Evolutionary conservation across 2,113 vertebrate genomes (phyloP).

Genomic region (Silurus glanis): DNA sequence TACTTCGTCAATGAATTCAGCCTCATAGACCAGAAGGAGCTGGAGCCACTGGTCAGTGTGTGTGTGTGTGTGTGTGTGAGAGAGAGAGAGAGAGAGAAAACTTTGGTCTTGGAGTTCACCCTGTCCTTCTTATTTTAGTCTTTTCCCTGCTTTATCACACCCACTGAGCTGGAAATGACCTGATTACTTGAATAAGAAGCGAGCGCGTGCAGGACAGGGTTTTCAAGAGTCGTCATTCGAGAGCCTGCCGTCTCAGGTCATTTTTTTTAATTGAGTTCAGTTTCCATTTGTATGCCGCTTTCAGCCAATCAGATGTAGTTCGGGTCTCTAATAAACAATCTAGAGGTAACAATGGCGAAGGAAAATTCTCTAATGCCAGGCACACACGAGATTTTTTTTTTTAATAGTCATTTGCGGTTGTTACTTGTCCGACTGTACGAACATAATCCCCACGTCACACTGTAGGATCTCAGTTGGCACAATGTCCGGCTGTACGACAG

Average conservation of each 20-base stretch:
- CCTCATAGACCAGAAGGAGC: conserved; percentile 97
- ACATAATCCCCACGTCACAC: no score
- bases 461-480: no score
- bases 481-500: no score
- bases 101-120: background rate
- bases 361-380: background rate
- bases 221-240: background rate
- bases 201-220: no score
- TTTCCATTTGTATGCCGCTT: background rate
- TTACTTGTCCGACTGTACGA: no score
- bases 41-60: conserved; percentile 92
- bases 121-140: background rate
- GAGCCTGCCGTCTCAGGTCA: background rate
- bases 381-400: no score
- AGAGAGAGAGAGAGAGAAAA: background rate
- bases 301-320: background rate
- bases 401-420: no score
- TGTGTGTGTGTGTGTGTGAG: conserved; percentile 3
- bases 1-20: conserved; percentile 93
- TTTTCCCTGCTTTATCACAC: background rate
- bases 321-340: background rate
- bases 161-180: background rate
- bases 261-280: background rate
- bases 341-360: background rate
- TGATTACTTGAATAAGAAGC: background rate